Conservation (phyloP, 2,888 invertebrate genomes). For the Molorchus minor region DNA sequence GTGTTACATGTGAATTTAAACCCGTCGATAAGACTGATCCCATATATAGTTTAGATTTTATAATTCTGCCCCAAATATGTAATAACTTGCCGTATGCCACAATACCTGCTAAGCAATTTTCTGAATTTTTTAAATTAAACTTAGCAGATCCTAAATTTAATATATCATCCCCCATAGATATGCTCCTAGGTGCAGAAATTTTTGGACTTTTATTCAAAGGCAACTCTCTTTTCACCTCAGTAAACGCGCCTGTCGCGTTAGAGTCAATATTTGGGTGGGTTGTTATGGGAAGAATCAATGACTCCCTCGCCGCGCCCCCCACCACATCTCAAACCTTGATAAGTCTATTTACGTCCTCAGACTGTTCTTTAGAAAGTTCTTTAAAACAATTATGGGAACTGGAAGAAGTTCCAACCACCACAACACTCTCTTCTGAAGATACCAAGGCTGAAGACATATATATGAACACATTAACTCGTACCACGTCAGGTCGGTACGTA, state of each 20-base stretch:
- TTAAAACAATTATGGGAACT: slow-evolving; percentile 25
- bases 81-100: not conserved
- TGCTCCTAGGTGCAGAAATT: slow-evolving; percentile 15
- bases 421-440: slow-evolving; percentile 19
- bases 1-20: not conserved
- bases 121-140: slow-evolving; percentile 4
- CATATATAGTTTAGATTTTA: slow-evolving; percentile 1
- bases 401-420: slow-evolving; percentile 14
- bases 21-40: not conserved
- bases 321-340: not conserved
- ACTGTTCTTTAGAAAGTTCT: slow-evolving; percentile 2
- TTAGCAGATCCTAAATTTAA: slow-evolving; percentile 20
- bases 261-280: slow-evolving; percentile 15
- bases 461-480: slow-evolving; percentile 2
- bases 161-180: not conserved
- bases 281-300: not conserved
- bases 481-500: slow-evolving; percentile 21
- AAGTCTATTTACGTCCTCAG: not conserved
- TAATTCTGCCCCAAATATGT: slow-evolving; percentile 12
- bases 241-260: slow-evolving; percentile 1
- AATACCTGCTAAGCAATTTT: not conserved
- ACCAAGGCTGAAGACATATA: slow-evolving; percentile 24
- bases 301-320: not conserved
- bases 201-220: slow-evolving; percentile 2
- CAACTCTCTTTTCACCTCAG: not conserved